phyloP scores from a whole-genome alignment of 2,113 vertebrate genomes.

The Notechis scutatus region DNA sequence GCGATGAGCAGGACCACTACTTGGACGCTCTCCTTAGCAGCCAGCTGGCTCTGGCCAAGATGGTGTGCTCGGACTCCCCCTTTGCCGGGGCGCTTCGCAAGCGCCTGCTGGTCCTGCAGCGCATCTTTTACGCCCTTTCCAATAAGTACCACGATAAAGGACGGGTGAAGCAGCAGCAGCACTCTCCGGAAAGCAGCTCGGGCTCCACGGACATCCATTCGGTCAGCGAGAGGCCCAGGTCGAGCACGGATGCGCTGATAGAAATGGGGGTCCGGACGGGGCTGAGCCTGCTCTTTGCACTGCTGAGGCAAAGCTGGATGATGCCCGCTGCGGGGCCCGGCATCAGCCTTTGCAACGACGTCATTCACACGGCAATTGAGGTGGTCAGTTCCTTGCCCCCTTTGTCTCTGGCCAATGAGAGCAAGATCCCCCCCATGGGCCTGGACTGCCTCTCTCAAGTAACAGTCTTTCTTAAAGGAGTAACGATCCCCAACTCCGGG shows the following conservation, averaged over 20 bases:
- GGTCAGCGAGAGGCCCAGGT: conserved; percentile 89
- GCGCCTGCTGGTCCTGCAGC: conserved; percentile 90
- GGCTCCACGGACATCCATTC: conserved; percentile 87
- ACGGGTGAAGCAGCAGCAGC: conserved; percentile 93
- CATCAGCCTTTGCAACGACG: conserved; percentile 90
- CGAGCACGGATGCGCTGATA: conserved; percentile 92
- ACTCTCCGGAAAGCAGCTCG: conserved; percentile 87
- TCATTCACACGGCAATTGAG: conserved; percentile 92
- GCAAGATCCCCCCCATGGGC: conserved; percentile 96
- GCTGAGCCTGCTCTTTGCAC: conserved; percentile 88
- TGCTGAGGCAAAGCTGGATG: conserved; percentile 96
- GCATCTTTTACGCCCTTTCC: conserved; percentile 95
- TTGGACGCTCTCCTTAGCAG: conserved; percentile 94
- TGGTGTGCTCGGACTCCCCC: conserved; percentile 96
- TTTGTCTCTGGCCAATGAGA: conserved; percentile 91
- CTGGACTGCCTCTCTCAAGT: conserved; percentile 96
- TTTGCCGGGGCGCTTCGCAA: conserved; percentile 92
- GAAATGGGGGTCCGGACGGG: conserved; percentile 97
- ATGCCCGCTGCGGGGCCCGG: conserved; percentile 77
- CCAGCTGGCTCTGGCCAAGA: conserved; percentile 96
- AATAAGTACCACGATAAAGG: conserved; percentile 98
- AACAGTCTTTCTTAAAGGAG: conserved; percentile 92
- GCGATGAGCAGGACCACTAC: conserved; percentile 98
- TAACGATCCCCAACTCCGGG: conserved; percentile 94
- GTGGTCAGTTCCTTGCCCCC: conserved; percentile 92